Conservation (phyloP, 92 coral and sea anemone species). For the Epizoanthus ramosus region DNA sequence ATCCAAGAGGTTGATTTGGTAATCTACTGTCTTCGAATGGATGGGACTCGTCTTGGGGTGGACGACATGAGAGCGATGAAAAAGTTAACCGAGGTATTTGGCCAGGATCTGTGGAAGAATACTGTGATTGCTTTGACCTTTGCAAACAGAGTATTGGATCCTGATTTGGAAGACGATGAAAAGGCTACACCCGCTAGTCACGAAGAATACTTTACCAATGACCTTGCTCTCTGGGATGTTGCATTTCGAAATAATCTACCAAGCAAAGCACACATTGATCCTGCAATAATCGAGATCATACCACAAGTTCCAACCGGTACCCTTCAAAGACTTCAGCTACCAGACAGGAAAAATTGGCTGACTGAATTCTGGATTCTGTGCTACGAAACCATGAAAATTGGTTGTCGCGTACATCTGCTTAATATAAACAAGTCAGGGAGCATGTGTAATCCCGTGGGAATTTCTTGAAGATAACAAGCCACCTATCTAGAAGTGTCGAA, state of each 20-base stretch:
- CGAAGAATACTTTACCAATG: conserved; percentile 6
- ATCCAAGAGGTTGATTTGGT: conserved; percentile 24
- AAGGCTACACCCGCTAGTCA: not conserved
- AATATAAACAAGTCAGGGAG: conserved; percentile 12
- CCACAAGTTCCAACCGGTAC: conserved; percentile 31
- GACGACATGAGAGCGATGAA: conserved; percentile 43
- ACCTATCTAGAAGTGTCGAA: not conserved
- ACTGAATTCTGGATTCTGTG: conserved; percentile 47
- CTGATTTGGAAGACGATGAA: conserved; percentile 17
- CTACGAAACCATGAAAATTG: conserved; percentile 7
- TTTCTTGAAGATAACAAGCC: not conserved
- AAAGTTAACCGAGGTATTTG: conserved; percentile 41
- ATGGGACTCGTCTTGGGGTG: conserved; percentile 25
- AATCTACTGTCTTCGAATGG: conserved; percentile 57
- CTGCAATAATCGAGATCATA: not conserved
- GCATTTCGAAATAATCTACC: not conserved
- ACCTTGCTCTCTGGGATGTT: conserved; percentile 10
- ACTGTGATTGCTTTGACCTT: conserved; percentile 57
- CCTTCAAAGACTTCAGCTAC: conserved; percentile 3
- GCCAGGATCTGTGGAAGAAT: conserved; percentile 45
- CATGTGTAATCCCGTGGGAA: no score
- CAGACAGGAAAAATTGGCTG: conserved; percentile 54
- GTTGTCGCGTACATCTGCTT: not conserved
- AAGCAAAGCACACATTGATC: not conserved
- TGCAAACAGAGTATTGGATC: conserved; percentile 55